Base-by-base conservation (phyloP, 2,797 vertebrate genomes). In the Cossypha niveicapilla region DNA sequence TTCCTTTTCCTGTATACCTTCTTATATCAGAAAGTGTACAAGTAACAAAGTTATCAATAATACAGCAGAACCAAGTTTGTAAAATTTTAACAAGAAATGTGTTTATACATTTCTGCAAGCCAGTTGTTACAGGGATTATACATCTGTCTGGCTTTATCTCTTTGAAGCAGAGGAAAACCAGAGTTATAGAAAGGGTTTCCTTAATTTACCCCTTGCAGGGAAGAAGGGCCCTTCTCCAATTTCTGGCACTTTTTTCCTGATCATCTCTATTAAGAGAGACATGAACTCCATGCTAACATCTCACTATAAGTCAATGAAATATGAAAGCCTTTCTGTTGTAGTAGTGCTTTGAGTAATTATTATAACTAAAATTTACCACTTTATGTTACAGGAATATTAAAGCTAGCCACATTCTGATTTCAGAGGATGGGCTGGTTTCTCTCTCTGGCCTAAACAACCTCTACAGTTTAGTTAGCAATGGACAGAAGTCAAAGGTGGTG, bases 341-440 rank as follows among this genome's bases (percentile, higher is more conserved):
- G 28, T 56, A 79, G 54, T 91, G 50, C 41, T 89, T 48, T 56
- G 37, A 79, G 57, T 92, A 87, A 79, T 94, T 89, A 41, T 91
- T 92, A 73, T 62, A 91, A 93, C 84, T 97, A 95, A 97, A 94
- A 79, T 88, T 73, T 97, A 93, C 74, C 82, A 95, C 93, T 97
- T 97, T 97, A 66, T 97, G 70, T 98, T 98, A 92, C 97, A 99
- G 99, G 96, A 99, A 98, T 92, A 98, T 99, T 97, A 99, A 99
- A 98, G 99, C 99, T 95, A 99, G 99, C 97, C 99, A 99, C 85
- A 99, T 99, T 97, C 98, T 99, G 96, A 98, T 99, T 98, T 99
- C 99, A 85, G 98, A 97, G 51, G 98, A 99, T 96, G 99, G 99
- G 19, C 98, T 98, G 32, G 99, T 99, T 97, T 99, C 98, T 97